Evolutionary conservation across 2,113 vertebrate genomes (phyloP).

Genomic region (Excalfactoria chinensis): DNA sequence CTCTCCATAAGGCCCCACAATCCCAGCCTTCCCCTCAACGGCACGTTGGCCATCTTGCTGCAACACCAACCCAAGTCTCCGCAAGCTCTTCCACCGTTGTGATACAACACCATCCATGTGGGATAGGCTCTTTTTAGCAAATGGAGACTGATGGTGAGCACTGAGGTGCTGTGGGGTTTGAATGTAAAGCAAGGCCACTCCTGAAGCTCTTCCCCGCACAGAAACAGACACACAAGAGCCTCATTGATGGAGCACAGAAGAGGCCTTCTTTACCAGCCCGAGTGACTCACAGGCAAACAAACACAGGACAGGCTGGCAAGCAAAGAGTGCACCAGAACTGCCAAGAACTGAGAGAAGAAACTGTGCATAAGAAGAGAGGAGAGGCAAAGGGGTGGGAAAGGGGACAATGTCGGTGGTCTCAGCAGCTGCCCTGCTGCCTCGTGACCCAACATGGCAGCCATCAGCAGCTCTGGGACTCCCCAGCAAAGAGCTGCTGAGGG

Average conservation of each 20-base stretch:
- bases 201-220: not conserved
- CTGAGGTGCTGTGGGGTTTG: not conserved
- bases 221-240: not conserved
- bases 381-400: rapidly evolving
- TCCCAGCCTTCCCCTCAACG: rapidly evolving
- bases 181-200: rapidly evolving
- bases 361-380: not conserved
- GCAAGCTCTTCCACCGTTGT: rapidly evolving
- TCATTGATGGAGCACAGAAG: not conserved
- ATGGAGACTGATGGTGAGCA: rapidly evolving
- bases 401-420: not conserved
- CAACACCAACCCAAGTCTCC: rapidly evolving
- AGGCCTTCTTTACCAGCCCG: not conserved
- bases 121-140: not conserved
- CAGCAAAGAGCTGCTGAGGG: not conserved
- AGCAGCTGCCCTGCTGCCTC: not conserved
- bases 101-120: rapidly evolving
- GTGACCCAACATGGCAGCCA: rapidly evolving
- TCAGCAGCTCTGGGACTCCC: not conserved
- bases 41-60: rapidly evolving
- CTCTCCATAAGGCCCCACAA: not conserved
- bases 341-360: not conserved
- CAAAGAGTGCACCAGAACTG: not conserved
- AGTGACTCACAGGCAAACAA: not conserved
- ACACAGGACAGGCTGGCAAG: rapidly evolving